Conservation (phyloP, 2,113 vertebrate species). For the Trochalopteron elliotii region DNA sequence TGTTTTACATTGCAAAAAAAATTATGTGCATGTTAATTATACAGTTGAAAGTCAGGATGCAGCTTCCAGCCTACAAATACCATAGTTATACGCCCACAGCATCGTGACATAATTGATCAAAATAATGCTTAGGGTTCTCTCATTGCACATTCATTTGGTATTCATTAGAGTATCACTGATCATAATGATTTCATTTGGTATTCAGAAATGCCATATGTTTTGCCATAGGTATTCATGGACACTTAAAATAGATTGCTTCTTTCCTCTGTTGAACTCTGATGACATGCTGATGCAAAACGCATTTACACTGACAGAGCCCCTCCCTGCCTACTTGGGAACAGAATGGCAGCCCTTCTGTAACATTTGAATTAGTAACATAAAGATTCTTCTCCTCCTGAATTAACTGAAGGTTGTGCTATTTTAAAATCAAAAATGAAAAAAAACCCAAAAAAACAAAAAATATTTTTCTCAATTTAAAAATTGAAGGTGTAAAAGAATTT, state of each 20-base stretch:
- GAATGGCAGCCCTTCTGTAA: not conserved
- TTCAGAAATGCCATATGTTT: conserved; percentile 45
- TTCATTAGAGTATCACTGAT: conserved; percentile 34
- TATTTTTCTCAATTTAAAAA: not conserved
- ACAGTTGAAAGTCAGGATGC: not conserved
- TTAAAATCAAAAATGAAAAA: not conserved
- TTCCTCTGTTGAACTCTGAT: conserved; percentile 26
- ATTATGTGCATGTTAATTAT: not conserved
- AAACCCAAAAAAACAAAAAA: not conserved
- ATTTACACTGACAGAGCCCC: not conserved
- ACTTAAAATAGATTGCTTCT: conserved; percentile 38
- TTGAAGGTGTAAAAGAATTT: not conserved
- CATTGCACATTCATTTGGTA: conserved; percentile 4
- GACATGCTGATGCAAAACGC: conserved; percentile 29
- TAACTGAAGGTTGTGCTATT: not conserved
- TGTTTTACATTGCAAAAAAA: not conserved
- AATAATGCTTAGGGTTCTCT: conserved; percentile 31
- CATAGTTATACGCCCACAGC: not conserved
- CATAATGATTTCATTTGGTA: conserved; percentile 44
- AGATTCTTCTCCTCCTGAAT: not conserved
- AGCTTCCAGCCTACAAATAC: not conserved
- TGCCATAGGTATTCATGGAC: conserved; percentile 17
- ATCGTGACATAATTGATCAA: conserved; percentile 36
- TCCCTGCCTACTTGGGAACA: not conserved
- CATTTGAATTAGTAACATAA: conserved; percentile 2